phyloP scores from a whole-genome alignment of 2,888 invertebrate species.

The Trichopria drosophilae region DNA sequence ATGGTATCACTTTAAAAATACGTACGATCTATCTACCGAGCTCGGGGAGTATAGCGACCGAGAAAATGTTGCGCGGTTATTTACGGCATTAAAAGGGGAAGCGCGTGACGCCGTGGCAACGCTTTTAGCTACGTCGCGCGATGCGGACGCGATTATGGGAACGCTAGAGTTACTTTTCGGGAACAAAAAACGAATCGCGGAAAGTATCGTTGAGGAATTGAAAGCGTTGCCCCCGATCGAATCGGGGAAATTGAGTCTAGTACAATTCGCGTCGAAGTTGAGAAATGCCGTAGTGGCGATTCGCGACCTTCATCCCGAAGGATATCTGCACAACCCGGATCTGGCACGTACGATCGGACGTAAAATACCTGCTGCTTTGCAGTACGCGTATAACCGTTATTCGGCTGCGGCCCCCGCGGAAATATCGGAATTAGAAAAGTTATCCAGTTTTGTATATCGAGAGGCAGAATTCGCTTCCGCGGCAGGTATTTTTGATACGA shows the following conservation, averaged over 20 bases:
- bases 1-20: slow-evolving; percentile 9
- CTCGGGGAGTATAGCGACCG: slow-evolving; percentile 6
- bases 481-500: too few relatives aligned
- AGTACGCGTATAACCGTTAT: neutral
- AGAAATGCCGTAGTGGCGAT: neutral
- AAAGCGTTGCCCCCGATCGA: neutral
- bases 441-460: too few relatives aligned
- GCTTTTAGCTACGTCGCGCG: neutral
- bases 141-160: too few relatives aligned
- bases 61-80: slow-evolving; percentile 11
- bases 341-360: neutral
- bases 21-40: slow-evolving; percentile 9
- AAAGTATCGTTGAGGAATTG: neutral
- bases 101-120: slow-evolving; percentile 5
- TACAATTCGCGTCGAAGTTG: neutral
- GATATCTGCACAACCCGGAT: slow-evolving; percentile 7
- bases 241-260: neutral
- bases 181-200: neutral
- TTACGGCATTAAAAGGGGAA: slow-evolving; percentile 5
- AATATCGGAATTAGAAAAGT: too few relatives aligned
- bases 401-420: too few relatives aligned
- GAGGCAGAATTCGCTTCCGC: too few relatives aligned
- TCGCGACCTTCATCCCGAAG: neutral
- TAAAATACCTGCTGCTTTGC: neutral
- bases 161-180: slow-evolving; percentile 9